Percentiles rank a stretch among this genome's conserved stretches.
Conservation (phyloP, 2,797 vertebrate species). For the Premnoplex brunnescens region DNA sequence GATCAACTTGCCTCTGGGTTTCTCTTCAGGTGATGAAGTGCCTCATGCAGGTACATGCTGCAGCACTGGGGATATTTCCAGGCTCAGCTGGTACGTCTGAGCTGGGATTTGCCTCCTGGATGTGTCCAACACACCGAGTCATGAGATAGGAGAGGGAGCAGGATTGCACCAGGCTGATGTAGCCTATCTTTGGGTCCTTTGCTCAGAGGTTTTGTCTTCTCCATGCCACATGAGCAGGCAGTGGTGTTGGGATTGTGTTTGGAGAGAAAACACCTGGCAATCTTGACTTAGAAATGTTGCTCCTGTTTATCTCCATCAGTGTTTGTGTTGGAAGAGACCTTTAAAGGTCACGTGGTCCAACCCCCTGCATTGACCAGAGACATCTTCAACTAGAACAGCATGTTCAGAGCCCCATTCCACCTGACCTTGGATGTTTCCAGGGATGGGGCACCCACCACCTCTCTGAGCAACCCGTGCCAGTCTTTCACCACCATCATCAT, state of each 20-base stretch:
- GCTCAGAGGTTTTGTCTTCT: not conserved
- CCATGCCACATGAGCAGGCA: accelerated
- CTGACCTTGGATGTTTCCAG: accelerated
- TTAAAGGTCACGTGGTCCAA: not conserved
- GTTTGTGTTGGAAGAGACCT: not conserved
- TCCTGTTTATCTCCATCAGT: not conserved
- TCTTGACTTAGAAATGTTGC: not conserved
- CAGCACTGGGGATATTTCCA: not conserved
- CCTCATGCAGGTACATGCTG: not conserved
- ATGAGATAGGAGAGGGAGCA: not conserved
- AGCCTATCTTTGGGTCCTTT: not conserved
- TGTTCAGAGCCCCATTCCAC: not conserved
- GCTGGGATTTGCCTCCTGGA: not conserved
- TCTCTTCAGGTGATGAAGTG: not conserved
- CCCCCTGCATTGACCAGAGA: accelerated
- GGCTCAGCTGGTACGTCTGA: accelerated
- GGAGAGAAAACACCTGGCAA: not conserved
- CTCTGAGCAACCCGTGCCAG: not conserved
- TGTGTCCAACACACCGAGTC: accelerated
- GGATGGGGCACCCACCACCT: not conserved
- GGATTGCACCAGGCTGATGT: not conserved
- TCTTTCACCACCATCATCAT: not conserved
- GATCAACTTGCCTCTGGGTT: not conserved
- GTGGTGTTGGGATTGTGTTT: not conserved
- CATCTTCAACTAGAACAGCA: not conserved